These are phyloP conservation scores for Allolobophora icterica DNA, from an alignment of 2,888 invertebrate species.

Conservation along the genomic window DNA sequence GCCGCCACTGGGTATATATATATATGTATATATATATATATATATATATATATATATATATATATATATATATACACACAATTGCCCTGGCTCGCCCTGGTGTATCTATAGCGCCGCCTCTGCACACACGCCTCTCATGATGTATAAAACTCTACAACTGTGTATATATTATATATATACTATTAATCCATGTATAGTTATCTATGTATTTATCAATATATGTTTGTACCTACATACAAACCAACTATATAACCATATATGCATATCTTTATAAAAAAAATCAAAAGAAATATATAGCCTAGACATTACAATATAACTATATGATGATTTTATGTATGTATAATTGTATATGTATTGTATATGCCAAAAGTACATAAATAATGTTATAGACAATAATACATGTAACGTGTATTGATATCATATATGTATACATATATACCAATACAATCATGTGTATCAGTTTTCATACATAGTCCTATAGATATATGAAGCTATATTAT, in stretches of 20 bases:
- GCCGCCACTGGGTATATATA: too few species aligned
- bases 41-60: neutral
- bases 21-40: too few species aligned
- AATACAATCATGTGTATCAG: neutral
- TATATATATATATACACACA: neutral
- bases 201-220: neutral
- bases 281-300: too few species aligned
- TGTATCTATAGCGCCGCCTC: too few species aligned
- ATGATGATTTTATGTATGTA: neutral
- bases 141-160: too few species aligned
- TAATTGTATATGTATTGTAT: neutral
- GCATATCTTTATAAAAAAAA: too few species aligned
- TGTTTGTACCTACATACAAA: neutral
- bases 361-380: neutral
- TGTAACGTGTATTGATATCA: neutral
- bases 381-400: neutral
- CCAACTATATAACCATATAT: too few species aligned
- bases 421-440: constrained; percentile 12
- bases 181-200: neutral
- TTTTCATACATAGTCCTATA: too few species aligned
- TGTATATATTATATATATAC: too few species aligned
- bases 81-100: too few species aligned
- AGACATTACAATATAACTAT: too few species aligned
- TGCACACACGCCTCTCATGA: too few species aligned
- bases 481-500: neutral